These are phyloP conservation scores for Drosophila tripunctata DNA, from an alignment of 2,888 invertebrate species.

Conservation along the genomic window DNA sequence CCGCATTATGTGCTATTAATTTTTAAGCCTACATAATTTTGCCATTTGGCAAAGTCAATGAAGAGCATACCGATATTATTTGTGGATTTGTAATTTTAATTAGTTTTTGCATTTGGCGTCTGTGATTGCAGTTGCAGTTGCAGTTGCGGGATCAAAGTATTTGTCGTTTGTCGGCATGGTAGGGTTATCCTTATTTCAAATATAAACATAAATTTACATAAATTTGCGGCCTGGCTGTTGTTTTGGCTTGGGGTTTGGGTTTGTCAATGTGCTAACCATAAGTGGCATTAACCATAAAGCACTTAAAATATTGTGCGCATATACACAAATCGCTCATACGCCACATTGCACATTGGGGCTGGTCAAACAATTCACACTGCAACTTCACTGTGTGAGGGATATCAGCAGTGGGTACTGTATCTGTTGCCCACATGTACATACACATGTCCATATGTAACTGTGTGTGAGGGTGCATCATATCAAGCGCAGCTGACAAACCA, in stretches of 20 bases:
- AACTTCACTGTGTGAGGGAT: not conserved
- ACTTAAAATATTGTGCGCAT: slow-evolving; percentile 53
- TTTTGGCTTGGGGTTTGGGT: slow-evolving; percentile 20
- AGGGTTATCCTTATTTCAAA: not conserved
- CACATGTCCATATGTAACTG: not conserved
- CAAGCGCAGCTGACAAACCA: slow-evolving; percentile 43
- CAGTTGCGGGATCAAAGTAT: slow-evolving; percentile 47
- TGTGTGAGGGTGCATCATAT: slow-evolving; percentile 23
- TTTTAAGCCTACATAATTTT: slow-evolving; percentile 59
- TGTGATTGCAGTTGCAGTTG: slow-evolving; percentile 41
- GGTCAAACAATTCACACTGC: slow-evolving; percentile 9
- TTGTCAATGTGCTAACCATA: slow-evolving; percentile 56
- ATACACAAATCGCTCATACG: slow-evolving; percentile 57
- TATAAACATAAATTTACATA: slow-evolving; percentile 43
- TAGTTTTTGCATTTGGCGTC: slow-evolving; percentile 44
- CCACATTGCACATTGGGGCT: slow-evolving; percentile 42
- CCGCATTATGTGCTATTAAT: slow-evolving; percentile 60
- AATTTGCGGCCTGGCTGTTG: slow-evolving; percentile 42
- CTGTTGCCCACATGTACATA: not conserved
- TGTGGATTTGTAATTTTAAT: slow-evolving; percentile 63
- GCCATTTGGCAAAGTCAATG: slow-evolving; percentile 55
- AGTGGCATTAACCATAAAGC: slow-evolving; percentile 66
- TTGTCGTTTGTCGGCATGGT: slow-evolving; percentile 8
- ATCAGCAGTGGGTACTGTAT: no score
- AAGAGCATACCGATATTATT: slow-evolving; percentile 42